Base-by-base conservation (phyloP, 2,113 vertebrate genomes). In the Phoxinus phoxinus region DNA sequence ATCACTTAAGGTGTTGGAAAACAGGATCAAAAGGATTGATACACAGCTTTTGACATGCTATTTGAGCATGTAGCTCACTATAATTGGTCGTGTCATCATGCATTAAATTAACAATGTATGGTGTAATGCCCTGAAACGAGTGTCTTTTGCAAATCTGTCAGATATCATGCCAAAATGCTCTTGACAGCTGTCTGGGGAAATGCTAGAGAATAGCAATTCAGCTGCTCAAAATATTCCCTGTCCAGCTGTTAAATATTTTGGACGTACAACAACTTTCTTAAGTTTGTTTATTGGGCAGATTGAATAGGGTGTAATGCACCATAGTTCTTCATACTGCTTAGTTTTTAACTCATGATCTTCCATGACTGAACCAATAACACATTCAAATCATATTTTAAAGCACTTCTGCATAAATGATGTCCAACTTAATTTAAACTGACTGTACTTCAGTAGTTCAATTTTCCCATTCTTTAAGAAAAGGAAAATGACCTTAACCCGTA, bases 51-150 rank as follows among this genome's bases (percentile, higher is more conserved):
- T 97, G 97, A 97, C 96, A 96, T 96, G 94, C 95, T 96, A 95
- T 97, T 97, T 96, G 96, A 97, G 96, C 96, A 94, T 96, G 93
- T 94, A 95, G 95, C 95, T 95, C 93, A 87, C 94, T 95, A 94
- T 97, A 97, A 97, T 98, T 97, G 96, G 95, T 95, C 96, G 92
- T 94, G 95, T 97, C 96, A 96, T 94, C 95, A 95, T 93, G 96
- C 95, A 97, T 97, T 97, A 97, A 95, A 96, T 96, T 96, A 96
- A 96, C 95, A 94, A 96, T 93, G 95, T 94, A 96, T 94, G 92
- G 95, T 96, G 93, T 91, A 94, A 91, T 95, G 95, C 95, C 96
- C 95, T 91, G 95, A 95, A 96, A 97, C 93, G 93, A 96, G 94
- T 96, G 95, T 97, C 96, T 96, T 96, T 94, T 94, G 95, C 93